Evolutionary conservation across 2,888 invertebrate genomes (phyloP).

Genomic region (Spodoptera picta): DNA sequence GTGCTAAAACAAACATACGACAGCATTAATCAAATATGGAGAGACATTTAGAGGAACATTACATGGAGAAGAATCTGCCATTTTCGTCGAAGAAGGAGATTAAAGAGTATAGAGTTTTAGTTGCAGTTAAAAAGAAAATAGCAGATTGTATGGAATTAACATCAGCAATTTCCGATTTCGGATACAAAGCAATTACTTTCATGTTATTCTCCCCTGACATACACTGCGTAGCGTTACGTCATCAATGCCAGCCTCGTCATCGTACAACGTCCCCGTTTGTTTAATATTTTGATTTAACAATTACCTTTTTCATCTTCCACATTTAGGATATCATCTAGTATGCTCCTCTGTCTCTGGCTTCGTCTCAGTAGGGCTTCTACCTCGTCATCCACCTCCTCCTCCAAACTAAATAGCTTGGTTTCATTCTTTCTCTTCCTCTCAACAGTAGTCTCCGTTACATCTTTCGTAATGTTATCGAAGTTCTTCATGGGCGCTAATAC

Average conservation of each 20-base stretch:
- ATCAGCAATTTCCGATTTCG: conserved; percentile 66
- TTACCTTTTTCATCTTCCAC: conserved; percentile 89
- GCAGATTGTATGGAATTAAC: conserved; percentile 66
- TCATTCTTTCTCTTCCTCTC: conserved; percentile 76
- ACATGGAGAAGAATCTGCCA: conserved; percentile 63
- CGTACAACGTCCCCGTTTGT: conserved; percentile 67
- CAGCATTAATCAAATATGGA: conserved; percentile 80
- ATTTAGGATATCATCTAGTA: conserved; percentile 91
- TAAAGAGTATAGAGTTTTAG: conserved; percentile 15
- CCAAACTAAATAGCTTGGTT: conserved; percentile 74
- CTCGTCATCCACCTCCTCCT: conserved; percentile 89
- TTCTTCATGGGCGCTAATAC: conserved; percentile 76
- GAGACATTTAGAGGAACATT: conserved; percentile 61
- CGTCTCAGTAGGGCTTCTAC: conserved; percentile 90
- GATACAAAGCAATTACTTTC: conserved; percentile 69
- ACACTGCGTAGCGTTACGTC: conserved; percentile 82
- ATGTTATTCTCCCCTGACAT: conserved; percentile 69
- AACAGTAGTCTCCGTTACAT: conserved; percentile 76
- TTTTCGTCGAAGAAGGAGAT: conserved; percentile 56
- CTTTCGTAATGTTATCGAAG: conserved; percentile 79
- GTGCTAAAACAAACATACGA: conserved; percentile 88
- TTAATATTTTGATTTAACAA: conserved; percentile 75
- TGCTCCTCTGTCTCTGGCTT: conserved; percentile 91
- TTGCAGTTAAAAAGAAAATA: conserved; percentile 59
- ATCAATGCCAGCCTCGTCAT: conserved; percentile 74